Base-by-base conservation (phyloP, 2,113 vertebrate species). In the Ochotona princeps region DNA sequence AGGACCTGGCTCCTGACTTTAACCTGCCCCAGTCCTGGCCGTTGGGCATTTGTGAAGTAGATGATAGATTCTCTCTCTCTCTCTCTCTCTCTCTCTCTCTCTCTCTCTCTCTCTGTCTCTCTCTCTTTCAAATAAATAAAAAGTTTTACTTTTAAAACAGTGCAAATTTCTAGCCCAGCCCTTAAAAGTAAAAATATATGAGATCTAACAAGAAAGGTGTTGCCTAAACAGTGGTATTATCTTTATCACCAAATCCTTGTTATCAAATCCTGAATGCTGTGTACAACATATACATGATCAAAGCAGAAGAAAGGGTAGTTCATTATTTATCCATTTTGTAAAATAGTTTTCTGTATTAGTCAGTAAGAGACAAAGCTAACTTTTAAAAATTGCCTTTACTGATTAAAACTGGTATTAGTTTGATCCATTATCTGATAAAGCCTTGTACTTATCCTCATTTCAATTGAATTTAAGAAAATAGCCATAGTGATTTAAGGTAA, bases 351-450 rank as follows among this genome's bases (percentile, higher is more conserved):
- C 49, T 35, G 26, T 66, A 51, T 63, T 25, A 67, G 7, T 83
- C 28, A 81, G 65, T 78, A 73, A 60, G 63, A 92, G 7, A 91
- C 83, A 89, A 80, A 95, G 17, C 3, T 5, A 94, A 7, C 1
- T 63, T 69, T 82, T 92, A 69, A 7, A 60, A 84, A 95, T 89
- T 80, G 14, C 1, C 30, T 30, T 82, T 66, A 67, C 51, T 57
- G 60, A 85, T 74, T 74, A 70, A 70, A 84, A 84, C 26, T 63
- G 8, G 11, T 47, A 12, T 74, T 84, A 89, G 5, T 76, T 87
- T 78, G 30, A 26, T 35, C 7, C 9, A 51, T 13, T 90, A 8
- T 51, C 18, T 76, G 49, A n/a, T 17, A 79, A 57, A 85, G 1
- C 49, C 30, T 93, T 80, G 30, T 25, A 12, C 54, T 91, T 25